phyloP scores from a whole-genome alignment of 2,888 invertebrate species.

The Cloeon dipterum region DNA sequence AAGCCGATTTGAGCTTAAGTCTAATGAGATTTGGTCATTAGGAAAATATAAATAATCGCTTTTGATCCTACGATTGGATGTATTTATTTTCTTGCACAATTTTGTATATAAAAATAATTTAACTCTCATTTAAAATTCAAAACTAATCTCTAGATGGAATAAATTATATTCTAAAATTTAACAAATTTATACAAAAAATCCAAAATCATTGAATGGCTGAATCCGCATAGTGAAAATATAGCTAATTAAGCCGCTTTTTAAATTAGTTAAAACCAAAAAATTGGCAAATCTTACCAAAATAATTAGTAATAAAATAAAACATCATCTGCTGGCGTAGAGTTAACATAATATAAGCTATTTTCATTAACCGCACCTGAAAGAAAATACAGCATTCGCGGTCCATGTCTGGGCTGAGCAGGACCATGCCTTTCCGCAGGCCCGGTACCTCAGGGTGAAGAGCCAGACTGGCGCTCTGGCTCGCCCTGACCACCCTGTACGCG shows the following conservation, averaged over 20 bases:
- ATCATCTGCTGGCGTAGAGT: no score
- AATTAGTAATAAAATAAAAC: not conserved
- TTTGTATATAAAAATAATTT: constrained; percentile 1
- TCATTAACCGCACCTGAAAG: constrained; percentile 22
- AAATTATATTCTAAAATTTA: no score
- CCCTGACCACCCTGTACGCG: constrained; percentile 65
- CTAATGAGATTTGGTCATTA: no score
- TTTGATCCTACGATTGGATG: no score
- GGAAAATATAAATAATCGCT: constrained; percentile 10
- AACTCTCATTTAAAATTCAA: no score
- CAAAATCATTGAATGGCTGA: no score
- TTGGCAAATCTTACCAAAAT: not conserved
- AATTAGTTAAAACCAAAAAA: not conserved
- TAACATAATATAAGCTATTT: no score
- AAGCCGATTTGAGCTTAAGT: no score
- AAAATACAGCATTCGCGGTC: constrained; percentile 25
- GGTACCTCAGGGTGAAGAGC: constrained; percentile 37
- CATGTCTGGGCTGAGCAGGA: constrained; percentile 33
- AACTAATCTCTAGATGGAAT: no score
- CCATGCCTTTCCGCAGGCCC: constrained; percentile 60
- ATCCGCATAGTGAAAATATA: no score
- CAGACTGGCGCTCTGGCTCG: constrained; percentile 75
- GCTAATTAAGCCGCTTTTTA: no score
- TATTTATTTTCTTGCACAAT: constrained; percentile 1
- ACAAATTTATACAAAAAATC: no score